Percentiles rank a stretch among this genome's conserved stretches.
Conservation (phyloP, 2,113 vertebrate genomes). For the Ascaphus truei region DNA sequence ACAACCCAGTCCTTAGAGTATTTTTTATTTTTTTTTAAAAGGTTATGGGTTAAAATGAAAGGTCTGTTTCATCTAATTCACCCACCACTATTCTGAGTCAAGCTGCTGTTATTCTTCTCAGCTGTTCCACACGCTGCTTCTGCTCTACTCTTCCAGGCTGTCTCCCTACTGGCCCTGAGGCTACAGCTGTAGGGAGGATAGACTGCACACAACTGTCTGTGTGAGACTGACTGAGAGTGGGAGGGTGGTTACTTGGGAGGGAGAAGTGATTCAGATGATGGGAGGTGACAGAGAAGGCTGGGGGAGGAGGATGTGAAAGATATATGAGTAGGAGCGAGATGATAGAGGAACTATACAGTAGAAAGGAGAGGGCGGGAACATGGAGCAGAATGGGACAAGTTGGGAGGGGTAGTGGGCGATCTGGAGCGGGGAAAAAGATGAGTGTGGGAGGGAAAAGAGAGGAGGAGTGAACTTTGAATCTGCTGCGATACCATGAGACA, state of each 20-base stretch:
- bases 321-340: neutral
- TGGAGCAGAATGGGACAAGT: too few species aligned
- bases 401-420: neutral
- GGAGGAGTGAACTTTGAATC: slow-evolving; percentile 8
- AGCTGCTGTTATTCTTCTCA: too few species aligned
- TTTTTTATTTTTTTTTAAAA: too few species aligned
- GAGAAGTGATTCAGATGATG: neutral
- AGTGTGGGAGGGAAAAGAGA: neutral
- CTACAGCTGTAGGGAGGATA: neutral
- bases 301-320: neutral
- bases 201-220: neutral
- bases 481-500: neutral
- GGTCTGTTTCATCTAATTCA: too few species aligned
- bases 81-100: too few species aligned
- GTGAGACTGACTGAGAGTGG: neutral
- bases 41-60: too few species aligned
- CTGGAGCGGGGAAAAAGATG: neutral
- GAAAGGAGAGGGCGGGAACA: neutral
- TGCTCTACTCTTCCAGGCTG: too few species aligned
- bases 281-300: neutral
- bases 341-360: neutral
- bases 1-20: too few species aligned
- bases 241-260: too few species aligned
- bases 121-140: too few species aligned
- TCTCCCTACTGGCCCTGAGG: slow-evolving; percentile 4